Percentiles rank a stretch among this genome's conserved stretches.
Conservation (phyloP, 2,113 vertebrate genomes). For the Phrynocephalus versicolor region DNA sequence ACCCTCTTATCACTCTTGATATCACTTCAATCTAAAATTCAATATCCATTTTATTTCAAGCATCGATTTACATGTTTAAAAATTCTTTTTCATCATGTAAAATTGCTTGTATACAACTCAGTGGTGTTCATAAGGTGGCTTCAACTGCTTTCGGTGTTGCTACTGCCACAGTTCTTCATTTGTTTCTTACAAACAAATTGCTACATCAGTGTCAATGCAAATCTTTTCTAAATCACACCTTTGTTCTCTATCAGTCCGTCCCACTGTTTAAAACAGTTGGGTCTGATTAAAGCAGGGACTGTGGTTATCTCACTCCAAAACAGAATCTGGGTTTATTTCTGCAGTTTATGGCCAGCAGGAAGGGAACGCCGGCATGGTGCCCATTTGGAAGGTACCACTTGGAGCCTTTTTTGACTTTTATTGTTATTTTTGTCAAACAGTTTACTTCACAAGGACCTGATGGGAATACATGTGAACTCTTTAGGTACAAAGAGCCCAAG, state of each 20-base stretch:
- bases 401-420: slow-evolving; percentile 9
- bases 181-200: not conserved
- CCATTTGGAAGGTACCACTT: not conserved
- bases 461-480: slow-evolving; percentile 5
- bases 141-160: slow-evolving; percentile 8
- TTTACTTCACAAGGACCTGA: slow-evolving; percentile 8
- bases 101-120: accelerated
- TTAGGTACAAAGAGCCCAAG: not conserved
- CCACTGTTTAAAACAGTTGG: not conserved
- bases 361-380: not conserved
- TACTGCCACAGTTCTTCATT: not conserved
- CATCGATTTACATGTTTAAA: not conserved
- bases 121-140: accelerated
- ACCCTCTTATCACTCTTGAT: not conserved
- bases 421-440: not conserved
- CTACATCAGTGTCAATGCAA: slow-evolving; percentile 38
- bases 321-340: not conserved
- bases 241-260: not conserved
- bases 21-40: slow-evolving; percentile 9
- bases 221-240: not conserved
- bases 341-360: not conserved
- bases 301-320: not conserved
- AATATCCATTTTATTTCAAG: slow-evolving; percentile 18
- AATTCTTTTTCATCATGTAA: not conserved
- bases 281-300: not conserved